These are phyloP conservation scores for Orbicella faveolata DNA, from an alignment of 64 coral and sea anemone genomes.

Conservation along the genomic window DNA sequence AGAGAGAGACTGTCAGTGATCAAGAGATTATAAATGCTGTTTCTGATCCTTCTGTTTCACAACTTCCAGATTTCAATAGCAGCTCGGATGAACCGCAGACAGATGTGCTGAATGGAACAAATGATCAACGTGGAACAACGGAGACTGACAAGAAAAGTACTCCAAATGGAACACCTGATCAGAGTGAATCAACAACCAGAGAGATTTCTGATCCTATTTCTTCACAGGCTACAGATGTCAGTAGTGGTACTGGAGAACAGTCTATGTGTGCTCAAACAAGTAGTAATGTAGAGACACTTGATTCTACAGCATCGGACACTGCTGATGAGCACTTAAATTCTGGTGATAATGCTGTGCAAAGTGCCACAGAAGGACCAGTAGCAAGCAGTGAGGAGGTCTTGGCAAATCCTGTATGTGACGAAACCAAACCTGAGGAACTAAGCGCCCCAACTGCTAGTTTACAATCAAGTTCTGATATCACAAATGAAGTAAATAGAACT, in stretches of 20 bases:
- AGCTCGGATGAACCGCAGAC: background rate
- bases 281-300: background rate
- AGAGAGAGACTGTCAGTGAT: background rate
- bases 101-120: background rate
- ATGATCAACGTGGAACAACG: background rate
- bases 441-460: background rate
- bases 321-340: background rate
- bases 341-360: background rate
- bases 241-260: background rate
- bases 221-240: background rate
- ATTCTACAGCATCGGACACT: background rate
- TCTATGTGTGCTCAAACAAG: background rate
- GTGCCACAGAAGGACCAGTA: background rate
- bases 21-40: background rate
- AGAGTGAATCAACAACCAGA: background rate
- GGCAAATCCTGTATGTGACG: background rate
- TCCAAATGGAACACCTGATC: background rate
- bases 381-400: background rate
- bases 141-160: background rate
- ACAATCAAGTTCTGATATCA: background rate
- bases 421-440: background rate
- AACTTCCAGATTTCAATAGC: background rate
- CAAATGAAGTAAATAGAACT: background rate
- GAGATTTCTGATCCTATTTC: background rate
- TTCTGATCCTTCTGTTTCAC: background rate